A percentile compares a stretch with the other conserved stretches of the same genome.
Evolutionary conservation across 1,140 invertebrate genomes (phyloP).

Genomic region (Paraescarpia echinospica): DNA sequence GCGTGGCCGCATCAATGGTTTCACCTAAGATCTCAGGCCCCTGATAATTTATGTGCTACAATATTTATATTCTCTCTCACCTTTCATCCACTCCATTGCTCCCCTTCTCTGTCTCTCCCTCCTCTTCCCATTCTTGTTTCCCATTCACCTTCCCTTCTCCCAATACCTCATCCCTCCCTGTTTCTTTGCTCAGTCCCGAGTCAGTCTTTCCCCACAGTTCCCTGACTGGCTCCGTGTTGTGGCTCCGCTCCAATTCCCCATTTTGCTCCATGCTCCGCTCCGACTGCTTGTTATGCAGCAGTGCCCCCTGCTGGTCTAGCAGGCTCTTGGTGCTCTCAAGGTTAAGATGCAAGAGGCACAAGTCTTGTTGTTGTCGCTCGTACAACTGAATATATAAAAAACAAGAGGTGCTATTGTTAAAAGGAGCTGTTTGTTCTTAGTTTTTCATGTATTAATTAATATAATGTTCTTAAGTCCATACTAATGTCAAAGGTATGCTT

Average conservation of each 20-base stretch:
- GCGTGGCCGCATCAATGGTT: not conserved
- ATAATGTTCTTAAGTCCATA: no score
- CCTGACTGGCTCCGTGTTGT: not conserved
- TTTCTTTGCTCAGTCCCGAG: not conserved
- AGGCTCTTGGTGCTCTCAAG: constrained; percentile 36
- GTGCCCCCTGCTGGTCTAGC: constrained; percentile 18
- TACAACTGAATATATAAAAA: constrained; percentile 30
- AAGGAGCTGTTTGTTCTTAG: no score
- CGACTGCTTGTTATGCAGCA: not conserved
- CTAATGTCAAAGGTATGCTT: no score
- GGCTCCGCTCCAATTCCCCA: not conserved
- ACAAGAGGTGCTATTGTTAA: not conserved
- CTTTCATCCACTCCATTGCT: not conserved
- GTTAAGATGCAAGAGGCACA: constrained; percentile 36
- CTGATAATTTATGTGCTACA: not conserved
- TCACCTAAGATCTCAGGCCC: not conserved
- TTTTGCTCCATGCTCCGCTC: not conserved
- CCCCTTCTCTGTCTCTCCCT: not conserved
- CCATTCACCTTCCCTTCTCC: not conserved
- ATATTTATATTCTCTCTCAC: not conserved
- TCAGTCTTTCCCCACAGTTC: not conserved
- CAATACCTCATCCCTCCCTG: not conserved
- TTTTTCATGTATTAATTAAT: no score
- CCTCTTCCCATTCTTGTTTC: not conserved
- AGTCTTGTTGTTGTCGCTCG: constrained; percentile 36